A percentile compares a stretch with the other conserved stretches of the same genome.
Evolutionary conservation across 2,113 vertebrate species (phyloP).

Genomic region (Bambusicola thoracicus): DNA sequence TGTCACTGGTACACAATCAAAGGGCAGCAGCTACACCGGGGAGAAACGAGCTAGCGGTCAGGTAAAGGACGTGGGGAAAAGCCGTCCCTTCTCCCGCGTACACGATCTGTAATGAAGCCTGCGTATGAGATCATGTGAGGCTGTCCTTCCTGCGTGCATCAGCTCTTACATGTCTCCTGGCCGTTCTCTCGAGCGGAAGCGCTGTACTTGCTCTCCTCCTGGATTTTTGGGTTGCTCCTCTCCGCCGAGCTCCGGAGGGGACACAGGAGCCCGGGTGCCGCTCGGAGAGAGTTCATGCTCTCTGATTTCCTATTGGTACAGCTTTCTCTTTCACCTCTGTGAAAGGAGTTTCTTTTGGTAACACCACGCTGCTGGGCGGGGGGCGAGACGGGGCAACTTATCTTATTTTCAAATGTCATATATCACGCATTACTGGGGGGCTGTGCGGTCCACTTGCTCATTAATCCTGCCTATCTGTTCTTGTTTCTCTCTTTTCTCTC

Average conservation of each 20-base stretch:
- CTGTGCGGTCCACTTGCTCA: slow-evolving; percentile 82
- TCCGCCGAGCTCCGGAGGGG: slow-evolving; percentile 82
- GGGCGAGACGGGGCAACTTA: slow-evolving; percentile 70
- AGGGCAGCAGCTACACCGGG: slow-evolving; percentile 79
- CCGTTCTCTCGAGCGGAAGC: slow-evolving; percentile 73
- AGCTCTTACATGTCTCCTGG: slow-evolving; percentile 81
- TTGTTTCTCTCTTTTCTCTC: slow-evolving; percentile 89
- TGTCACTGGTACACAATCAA: slow-evolving; percentile 89
- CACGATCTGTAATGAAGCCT: slow-evolving; percentile 66
- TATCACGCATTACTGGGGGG: slow-evolving; percentile 83
- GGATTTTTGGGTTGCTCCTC: slow-evolving; percentile 73
- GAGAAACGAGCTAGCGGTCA: slow-evolving; percentile 73
- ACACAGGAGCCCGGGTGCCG: slow-evolving; percentile 70
- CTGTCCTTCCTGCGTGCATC: slow-evolving; percentile 75
- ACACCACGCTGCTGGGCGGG: slow-evolving; percentile 72
- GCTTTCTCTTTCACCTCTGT: slow-evolving; percentile 76
- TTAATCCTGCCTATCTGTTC: slow-evolving; percentile 93
- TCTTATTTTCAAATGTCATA: slow-evolving; percentile 78
- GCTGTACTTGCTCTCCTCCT: slow-evolving; percentile 70
- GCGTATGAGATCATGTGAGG: slow-evolving; percentile 69
- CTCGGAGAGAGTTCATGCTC: slow-evolving; percentile 75
- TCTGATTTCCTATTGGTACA: slow-evolving; percentile 83
- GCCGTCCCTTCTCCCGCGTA: slow-evolving; percentile 63
- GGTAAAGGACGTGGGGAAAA: slow-evolving; percentile 78
- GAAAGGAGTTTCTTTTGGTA: slow-evolving; percentile 81